Evolutionary conservation across 2,888 invertebrate species (phyloP).

Genomic region (Petrolisthes cinctipes): DNA sequence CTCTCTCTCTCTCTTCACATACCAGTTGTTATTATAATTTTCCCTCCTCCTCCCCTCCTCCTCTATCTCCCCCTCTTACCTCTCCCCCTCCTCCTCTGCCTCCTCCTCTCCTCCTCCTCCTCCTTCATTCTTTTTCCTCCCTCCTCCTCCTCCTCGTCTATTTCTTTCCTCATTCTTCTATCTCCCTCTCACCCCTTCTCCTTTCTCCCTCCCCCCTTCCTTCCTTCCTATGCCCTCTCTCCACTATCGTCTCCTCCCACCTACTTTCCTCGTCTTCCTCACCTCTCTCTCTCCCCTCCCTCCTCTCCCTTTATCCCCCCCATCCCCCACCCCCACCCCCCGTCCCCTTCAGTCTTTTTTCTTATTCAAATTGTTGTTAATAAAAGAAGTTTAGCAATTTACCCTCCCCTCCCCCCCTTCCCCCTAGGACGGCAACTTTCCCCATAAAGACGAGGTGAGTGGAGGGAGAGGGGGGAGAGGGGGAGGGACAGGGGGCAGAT

Average conservation of each 20-base stretch:
- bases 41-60: not conserved
- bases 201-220: not conserved
- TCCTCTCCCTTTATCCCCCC: not conserved
- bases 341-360: not conserved
- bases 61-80: not conserved
- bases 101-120: not conserved
- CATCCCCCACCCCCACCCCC: not conserved
- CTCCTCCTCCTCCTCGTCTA: not conserved
- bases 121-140: not conserved
- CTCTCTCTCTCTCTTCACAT: not conserved
- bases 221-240: not conserved
- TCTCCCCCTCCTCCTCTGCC: not conserved
- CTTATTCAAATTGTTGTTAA: slow-evolving; percentile 1
- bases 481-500: not conserved
- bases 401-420: not conserved
- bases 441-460: not conserved
- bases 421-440: not conserved
- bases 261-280: not conserved
- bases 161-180: not conserved
- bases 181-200: not conserved
- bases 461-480: not conserved
- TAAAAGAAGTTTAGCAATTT: slow-evolving; percentile 1
- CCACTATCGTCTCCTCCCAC: not conserved
- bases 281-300: not conserved
- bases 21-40: not conserved